Conservation (phyloP, 2,797 vertebrate genomes). For the Phylloscopus collybita region DNA sequence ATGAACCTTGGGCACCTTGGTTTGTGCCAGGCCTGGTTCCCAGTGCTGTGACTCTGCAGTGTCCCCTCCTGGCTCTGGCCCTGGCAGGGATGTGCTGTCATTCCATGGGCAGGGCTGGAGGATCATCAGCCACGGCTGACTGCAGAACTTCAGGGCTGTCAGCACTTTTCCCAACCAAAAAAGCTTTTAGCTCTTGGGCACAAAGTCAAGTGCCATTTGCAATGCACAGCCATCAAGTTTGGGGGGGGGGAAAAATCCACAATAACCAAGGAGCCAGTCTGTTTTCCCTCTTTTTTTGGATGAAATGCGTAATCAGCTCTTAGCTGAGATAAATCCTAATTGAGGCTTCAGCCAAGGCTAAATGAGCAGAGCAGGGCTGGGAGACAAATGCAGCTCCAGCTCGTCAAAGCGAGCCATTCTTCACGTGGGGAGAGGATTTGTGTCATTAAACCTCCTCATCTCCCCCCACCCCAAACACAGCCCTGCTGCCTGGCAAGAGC, state of each 20-base stretch:
- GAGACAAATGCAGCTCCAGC: conserved; percentile 24
- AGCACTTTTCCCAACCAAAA: conserved; percentile 42
- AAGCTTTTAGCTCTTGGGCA: conserved; percentile 64
- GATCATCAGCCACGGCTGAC: background rate
- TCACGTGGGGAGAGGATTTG: background rate
- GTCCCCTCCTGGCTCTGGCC: background rate
- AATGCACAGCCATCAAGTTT: conserved; percentile 15
- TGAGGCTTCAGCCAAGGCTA: conserved; percentile 44
- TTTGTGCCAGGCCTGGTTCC: background rate
- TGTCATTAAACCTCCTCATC: background rate
- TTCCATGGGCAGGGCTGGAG: background rate
- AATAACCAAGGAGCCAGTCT: background rate
- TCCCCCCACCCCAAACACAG: background rate
- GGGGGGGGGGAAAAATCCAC: background rate
- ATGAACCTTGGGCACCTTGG: fast-evolving
- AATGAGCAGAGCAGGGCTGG: conserved; percentile 35
- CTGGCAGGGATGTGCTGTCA: fast-evolving
- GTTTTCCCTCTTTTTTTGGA: background rate
- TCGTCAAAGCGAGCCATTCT: conserved; percentile 16
- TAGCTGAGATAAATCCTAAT: conserved; percentile 46
- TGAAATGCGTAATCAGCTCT: conserved; percentile 39
- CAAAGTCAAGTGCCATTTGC: conserved; percentile 51
- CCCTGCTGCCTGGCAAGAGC: background rate
- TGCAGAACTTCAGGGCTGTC: background rate
- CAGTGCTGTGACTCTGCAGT: background rate